Evolutionary conservation across 23 tunicate genomes (phyloP), one percentile per base, ranked within the genome.

Genomic region (Oikopleura dioica): DNA sequence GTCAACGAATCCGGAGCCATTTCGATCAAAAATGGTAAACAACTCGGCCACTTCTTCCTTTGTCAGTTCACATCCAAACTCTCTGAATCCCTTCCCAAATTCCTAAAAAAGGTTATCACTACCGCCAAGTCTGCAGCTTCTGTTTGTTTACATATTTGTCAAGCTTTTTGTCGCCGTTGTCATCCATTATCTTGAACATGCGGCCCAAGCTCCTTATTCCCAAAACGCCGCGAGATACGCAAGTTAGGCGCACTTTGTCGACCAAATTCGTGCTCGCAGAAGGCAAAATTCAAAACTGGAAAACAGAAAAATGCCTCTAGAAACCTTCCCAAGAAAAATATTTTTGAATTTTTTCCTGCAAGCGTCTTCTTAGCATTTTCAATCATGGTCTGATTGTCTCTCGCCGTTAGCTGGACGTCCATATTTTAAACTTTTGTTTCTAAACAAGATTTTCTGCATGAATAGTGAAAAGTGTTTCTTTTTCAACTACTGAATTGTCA

Each of bases 161-260:
- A 9, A 44, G 55, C 21, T 21, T 9, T 21, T 44, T 44, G 21
- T 44, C 55, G 16, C 55, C 55, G 21, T 44, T 44, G 34, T 79
- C 81, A 36, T 79, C 81, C 79, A 79, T 75, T 35, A 68, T 79
- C 0, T 76, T 0, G 34, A 79, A 79, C 0, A 79, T 0, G 28
- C 35, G 80, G n/a, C 79, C 81, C 26, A 79, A n/a, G 2, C 77
- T 21, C 34, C 68, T 79, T 28, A 79, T 79, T 30, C 81, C 81
- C 12, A 29, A 16, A 5, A 76, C 79, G 4, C 81, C 81, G 12
- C 81, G 38, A 1, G 81, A 36, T 38, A 79, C 36, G 0, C 81
- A 79, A 35, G 72, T 44, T 2, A 79, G 55, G 28, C 81, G 81
- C 1, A 63, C 72, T 31, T 63, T 63, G 33, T 63, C 72, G 26